A percentile compares a stretch with the other conserved stretches of the same genome.
Evolutionary conservation across 53 echinoderm and acorn worm species (phyloP).

Genomic region (Zoroaster sp.): DNA sequence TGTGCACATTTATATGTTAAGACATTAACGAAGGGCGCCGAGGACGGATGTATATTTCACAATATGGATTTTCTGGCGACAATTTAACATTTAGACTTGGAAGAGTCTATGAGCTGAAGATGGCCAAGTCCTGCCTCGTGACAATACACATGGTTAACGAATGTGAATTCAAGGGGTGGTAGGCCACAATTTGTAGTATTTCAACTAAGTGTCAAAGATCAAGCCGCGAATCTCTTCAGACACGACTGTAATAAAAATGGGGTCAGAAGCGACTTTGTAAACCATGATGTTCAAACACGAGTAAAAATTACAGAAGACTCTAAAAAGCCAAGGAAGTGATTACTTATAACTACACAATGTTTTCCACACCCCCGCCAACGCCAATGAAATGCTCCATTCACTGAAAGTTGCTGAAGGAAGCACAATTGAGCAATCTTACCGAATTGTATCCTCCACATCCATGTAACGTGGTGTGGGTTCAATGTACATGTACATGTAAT

Average conservation of each 20-base stretch:
- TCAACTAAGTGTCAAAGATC: conserved; percentile 35
- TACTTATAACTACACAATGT: neutral
- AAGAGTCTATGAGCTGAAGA: neutral
- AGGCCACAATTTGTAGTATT: conserved; percentile 33
- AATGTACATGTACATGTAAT: neutral
- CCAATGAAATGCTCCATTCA: conserved; percentile 19
- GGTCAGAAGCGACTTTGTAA: neutral
- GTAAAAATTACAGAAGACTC: neutral
- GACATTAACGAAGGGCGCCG: too few relatives aligned
- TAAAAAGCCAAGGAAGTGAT: neutral
- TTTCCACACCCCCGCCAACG: conserved; percentile 26
- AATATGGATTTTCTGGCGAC: neutral
- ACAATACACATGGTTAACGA: conserved; percentile 16
- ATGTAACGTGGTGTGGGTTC: conserved; percentile 16
- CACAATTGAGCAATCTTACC: conserved; percentile 31
- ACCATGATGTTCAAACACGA: neutral
- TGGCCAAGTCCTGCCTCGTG: neutral
- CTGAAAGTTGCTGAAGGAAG: conserved; percentile 51
- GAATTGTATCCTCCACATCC: neutral
- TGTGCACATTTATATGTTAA: too few relatives aligned
- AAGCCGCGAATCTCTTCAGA: conserved; percentile 18
- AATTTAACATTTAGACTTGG: neutral
- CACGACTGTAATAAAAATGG: neutral
- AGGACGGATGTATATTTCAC: neutral
- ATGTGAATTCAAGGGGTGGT: conserved; percentile 28